Evolutionary conservation across 2,888 invertebrate genomes (phyloP), one percentile per base, ranked within the genome.

Genomic region (Acanthoscelides obtectus): DNA sequence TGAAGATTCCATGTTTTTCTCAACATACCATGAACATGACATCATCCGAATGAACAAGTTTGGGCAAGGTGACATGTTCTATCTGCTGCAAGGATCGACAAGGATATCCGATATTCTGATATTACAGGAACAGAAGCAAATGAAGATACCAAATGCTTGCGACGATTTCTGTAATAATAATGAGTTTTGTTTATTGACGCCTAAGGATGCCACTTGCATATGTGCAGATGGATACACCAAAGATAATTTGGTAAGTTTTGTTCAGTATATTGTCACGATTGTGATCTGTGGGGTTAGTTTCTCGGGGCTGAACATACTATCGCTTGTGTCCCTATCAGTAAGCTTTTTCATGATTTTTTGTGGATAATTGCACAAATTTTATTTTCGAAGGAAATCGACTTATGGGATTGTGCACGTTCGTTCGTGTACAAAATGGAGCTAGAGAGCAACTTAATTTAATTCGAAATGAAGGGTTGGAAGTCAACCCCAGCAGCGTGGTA

Each of bases 1-100:
- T 81, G 93, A 93, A 83, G 91, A 93, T 80, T 87, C 85, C 73
- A 81, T 93, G 17, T 94, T 90, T 81, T 87, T 93, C 22, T 89
- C 91, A 64, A 88, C 92, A 2, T 90, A 90, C 79, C 88, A 87
- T 64, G 87, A 88, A 69, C 89, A 91, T 80, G 88, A 88, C 74
- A 88, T 93, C 67, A 85, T 90, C 65, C 87, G 88, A 77, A 85
- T 92, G 84, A 88, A 90, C 80, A 93, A 93, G 82, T 93, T 92
- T 82, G 91, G 91, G 20, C 84, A 85, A 69, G 88, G 88, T 27
- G 88, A 89, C 76, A 83, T 87, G 64, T 88, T 87, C 1, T 88
- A 89, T 79, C 85, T 90, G 72, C 86, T 88, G 0, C 87, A 87
- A 76, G 89, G 89, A 20, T 77, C 87, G 63, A 87, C 88, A 72